phyloP scores from a whole-genome alignment of 2,113 vertebrate species.

The Hystrix brachyura region DNA sequence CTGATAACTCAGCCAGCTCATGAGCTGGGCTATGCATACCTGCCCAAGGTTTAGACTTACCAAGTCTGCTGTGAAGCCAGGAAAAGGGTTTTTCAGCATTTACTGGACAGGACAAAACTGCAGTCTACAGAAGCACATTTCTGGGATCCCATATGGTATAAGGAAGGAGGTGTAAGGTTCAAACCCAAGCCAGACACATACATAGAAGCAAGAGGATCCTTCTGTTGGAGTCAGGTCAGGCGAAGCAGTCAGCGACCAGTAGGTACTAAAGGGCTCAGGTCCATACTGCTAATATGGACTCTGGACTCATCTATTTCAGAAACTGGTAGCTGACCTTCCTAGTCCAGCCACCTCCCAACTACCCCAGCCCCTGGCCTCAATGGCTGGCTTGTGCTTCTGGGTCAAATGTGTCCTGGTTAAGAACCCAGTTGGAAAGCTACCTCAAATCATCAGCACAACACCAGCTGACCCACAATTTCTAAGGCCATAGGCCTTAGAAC shows the following conservation, averaged over 20 bases:
- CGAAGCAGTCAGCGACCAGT: neutral
- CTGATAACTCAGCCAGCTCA: neutral
- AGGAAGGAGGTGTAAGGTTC: neutral
- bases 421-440: neutral
- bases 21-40: neutral
- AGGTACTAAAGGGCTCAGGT: neutral
- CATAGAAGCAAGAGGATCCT: neutral
- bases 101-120: neutral
- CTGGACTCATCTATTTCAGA: neutral
- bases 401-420: neutral
- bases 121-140: neutral
- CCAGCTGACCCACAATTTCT: neutral
- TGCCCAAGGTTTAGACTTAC: neutral
- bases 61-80: neutral
- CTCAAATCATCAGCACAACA: neutral
- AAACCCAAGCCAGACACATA: neutral
- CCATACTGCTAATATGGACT: neutral
- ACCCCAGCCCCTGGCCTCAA: fast-evolving
- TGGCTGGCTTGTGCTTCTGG: neutral
- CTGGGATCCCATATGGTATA: neutral
- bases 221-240: neutral
- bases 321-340: neutral
- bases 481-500: neutral
- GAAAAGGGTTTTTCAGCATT: neutral
- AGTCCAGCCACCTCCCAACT: neutral